Conservation (phyloP, 2,113 vertebrate species). For the Gallinago media region DNA sequence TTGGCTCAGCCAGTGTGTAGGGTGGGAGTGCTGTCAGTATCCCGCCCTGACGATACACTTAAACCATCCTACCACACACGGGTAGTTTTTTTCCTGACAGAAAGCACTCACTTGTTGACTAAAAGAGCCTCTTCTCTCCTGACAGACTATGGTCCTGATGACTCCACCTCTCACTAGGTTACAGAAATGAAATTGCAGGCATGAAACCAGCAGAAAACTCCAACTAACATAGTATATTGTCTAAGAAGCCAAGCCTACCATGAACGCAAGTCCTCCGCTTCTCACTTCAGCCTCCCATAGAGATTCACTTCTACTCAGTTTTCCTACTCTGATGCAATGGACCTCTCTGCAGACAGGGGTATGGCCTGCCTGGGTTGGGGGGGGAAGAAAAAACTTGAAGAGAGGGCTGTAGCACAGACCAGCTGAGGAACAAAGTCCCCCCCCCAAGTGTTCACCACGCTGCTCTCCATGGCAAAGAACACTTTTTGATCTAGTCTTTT, state of each 20-base stretch:
- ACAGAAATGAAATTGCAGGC: neutral
- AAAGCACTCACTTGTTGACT: neutral
- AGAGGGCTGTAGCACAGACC: neutral
- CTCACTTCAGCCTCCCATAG: neutral
- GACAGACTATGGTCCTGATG: neutral
- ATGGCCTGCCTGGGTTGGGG: neutral
- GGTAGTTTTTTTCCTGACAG: neutral
- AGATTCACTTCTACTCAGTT: neutral
- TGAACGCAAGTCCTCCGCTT: neutral
- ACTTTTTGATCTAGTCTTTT: neutral
- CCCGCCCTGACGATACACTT: neutral
- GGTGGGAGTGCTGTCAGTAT: neutral
- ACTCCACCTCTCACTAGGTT: neutral
- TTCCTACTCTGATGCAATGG: neutral
- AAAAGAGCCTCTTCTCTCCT: neutral
- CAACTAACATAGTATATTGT: neutral
- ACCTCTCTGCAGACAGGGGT: neutral
- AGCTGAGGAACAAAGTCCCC: neutral
- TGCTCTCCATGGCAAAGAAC: neutral
- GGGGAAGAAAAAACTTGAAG: neutral
- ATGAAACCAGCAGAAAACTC: neutral
- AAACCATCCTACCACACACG: neutral
- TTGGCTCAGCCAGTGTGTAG: neutral
- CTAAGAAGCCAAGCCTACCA: neutral
- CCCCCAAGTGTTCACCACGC: rapidly evolving